Percentiles rank a stretch among this genome's conserved stretches.
phyloP scores from a whole-genome alignment of 2,113 vertebrate genomes.

The Dolichallabes microphthalmus region DNA sequence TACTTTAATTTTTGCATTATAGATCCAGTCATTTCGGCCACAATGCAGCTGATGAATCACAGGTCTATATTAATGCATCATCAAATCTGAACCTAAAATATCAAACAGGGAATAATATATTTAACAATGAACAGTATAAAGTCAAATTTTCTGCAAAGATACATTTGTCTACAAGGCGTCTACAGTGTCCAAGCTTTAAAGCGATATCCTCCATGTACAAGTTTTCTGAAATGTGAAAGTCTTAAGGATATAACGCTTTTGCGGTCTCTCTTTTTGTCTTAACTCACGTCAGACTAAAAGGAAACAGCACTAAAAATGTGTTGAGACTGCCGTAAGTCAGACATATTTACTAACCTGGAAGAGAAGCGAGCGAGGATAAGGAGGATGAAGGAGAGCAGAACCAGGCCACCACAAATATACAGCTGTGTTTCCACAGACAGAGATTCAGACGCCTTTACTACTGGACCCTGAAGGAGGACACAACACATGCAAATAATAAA shows the following conservation, averaged over 20 bases:
- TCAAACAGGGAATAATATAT: background rate
- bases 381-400: slow-evolving; percentile 72
- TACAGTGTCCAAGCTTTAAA: background rate
- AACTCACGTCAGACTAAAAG: background rate
- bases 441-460: slow-evolving; percentile 62
- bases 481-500: background rate
- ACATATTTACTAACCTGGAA: slow-evolving; percentile 66
- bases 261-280: background rate
- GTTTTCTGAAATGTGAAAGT: background rate
- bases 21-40: no score
- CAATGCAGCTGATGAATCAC: background rate
- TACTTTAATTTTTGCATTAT: no score
- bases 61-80: background rate
- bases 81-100: background rate
- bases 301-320: background rate
- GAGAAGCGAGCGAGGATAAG: slow-evolving; percentile 70
- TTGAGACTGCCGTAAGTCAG: background rate
- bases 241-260: background rate
- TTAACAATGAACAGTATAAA: background rate
- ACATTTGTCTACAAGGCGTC: background rate
- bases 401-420: slow-evolving; percentile 66
- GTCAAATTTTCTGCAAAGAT: background rate
- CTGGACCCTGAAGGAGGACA: slow-evolving; percentile 59
- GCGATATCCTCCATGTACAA: background rate
- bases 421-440: slow-evolving; percentile 67